Base-by-base conservation (phyloP, 1,140 invertebrate genomes). In the Cydia pomonella region DNA sequence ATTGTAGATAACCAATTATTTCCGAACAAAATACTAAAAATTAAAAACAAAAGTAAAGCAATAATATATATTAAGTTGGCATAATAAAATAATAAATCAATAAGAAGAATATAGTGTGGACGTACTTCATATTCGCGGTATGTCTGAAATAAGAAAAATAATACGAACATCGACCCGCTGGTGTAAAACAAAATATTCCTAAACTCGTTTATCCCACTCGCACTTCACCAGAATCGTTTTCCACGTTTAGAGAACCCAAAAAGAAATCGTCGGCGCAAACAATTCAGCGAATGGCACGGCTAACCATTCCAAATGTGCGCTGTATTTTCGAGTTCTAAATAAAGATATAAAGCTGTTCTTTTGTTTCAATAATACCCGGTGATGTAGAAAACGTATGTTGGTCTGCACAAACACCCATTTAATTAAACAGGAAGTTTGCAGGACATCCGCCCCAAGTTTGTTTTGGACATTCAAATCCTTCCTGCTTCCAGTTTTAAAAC, bases 361-460 rank as follows among this genome's bases (percentile, higher is more conserved):
- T 77, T 63, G 59, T 59, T 76, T 79, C 33, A 80, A 76, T 77
- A 82, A 78, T 75, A 75, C 76, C 78, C 75, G 27, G 73, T 73
- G 69, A 73, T 75, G 73, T 71, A 80, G 73, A 80, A 80, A 82
- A 83, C 78, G 80, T 82, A 77, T 78, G 75, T 79, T 72, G 76
- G 79, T 77, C 76, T 76, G 66, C 44, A 79, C 76, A 84, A 82
- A 83, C 82, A 84, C 82, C 76, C 80, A 82, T 83, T 89, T 87
- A 86, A 87, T 89, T 87, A 85, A 87, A 83, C 85, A 84, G 85
- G 81, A 84, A 87, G 83, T 85, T 82, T 76, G 78, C 77, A 82
- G 83, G 84, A 81, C 77, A 80, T 77, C 75, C 74, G 81, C 77
- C 75, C 77, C 69, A 74, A 63, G 78, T 82, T 83, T 84, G 80